Evolutionary conservation across 2,797 vertebrate species (phyloP), one percentile per base, ranked within the genome.

Genomic region (Malacoraja senta): DNA sequence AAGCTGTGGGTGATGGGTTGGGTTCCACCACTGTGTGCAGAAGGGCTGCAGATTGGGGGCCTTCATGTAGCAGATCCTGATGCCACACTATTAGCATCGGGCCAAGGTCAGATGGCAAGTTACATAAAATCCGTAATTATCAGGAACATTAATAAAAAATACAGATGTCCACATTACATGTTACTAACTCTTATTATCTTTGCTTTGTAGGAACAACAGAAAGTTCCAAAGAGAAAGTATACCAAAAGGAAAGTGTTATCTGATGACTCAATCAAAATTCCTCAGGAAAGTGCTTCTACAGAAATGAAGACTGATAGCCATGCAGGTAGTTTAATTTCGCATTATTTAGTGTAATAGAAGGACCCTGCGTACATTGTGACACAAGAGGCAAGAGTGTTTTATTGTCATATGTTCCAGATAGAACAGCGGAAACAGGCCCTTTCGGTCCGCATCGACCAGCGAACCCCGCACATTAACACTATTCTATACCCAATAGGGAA

Each of bases 191-290:
- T 53, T 72, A 15, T 76, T 29, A 74, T 93, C 21, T 93, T 74
- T 91, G 44, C 21, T 72, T 29, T 96, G 94, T 95, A 99, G 97
- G 99, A 99, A 97, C 98, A 99, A 94, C 98, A 99, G 95, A 99
- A 98, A 96, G 97, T 96, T 94, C 98, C 98, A 97, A 99, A 99
- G 96, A 98, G 98, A 96, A 99, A 98, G 96, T 98, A 95, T 96
- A 96, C 97, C 96, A 99, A 98, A 97, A 98, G 98, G 97, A 99
- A 99, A 96, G 94, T 96, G 83, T 96, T 96, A 72, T 95, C 96
- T 1, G 97, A 96, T 96, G 97, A 97, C 94, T 95, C 96, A 93
- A 97, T 95, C 94, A 98, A 97, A 96, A 95, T 95, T 94, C 98
- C 97, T 94, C 97, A 98, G 96, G 98, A 99, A 96, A 97, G 97